Percentiles rank a stretch among this genome's conserved stretches.
Conservation (phyloP, 2,113 vertebrate genomes). For the Diphyllodes magnificus region DNA sequence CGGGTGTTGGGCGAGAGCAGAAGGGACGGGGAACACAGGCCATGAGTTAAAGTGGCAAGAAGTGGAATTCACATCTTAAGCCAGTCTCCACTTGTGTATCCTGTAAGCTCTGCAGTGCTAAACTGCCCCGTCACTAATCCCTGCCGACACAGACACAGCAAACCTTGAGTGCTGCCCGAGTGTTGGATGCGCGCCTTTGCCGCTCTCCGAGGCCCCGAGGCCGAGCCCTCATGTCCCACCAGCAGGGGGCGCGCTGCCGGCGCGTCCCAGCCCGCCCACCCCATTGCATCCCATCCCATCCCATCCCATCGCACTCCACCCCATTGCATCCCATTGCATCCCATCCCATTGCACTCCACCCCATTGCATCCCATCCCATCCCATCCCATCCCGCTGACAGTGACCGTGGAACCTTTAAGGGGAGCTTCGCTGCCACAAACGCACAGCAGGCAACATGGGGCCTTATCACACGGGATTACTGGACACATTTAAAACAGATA, state of each 20-base stretch:
- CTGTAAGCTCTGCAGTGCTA: not conserved
- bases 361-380: not conserved
- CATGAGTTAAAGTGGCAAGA: not conserved
- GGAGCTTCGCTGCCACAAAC: not conserved
- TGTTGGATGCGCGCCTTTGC: rapidly evolving
- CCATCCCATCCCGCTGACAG: not conserved
- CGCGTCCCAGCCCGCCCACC: rapidly evolving
- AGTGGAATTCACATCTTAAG: not conserved
- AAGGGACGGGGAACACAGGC: not conserved
- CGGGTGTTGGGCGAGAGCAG: rapidly evolving
- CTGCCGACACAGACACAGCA: not conserved
- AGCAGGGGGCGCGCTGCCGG: not conserved
- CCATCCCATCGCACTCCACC: not conserved
- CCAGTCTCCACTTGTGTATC: not conserved
- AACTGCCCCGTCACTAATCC: not conserved
- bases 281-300: not conserved
- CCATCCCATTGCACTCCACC: not conserved
- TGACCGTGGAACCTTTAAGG: not conserved
- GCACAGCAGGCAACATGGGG: not conserved
- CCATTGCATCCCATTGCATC: too few relatives aligned
- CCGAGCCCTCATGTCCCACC: rapidly evolving
- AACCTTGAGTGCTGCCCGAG: rapidly evolving
- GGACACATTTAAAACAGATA: not conserved
- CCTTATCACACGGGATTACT: not conserved
- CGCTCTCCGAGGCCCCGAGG: not conserved